Percentiles rank a stretch among this genome's conserved stretches.
These are phyloP conservation scores for Syrista parreyssii DNA, from an alignment of 2,888 invertebrate genomes.

Conservation along the genomic window DNA sequence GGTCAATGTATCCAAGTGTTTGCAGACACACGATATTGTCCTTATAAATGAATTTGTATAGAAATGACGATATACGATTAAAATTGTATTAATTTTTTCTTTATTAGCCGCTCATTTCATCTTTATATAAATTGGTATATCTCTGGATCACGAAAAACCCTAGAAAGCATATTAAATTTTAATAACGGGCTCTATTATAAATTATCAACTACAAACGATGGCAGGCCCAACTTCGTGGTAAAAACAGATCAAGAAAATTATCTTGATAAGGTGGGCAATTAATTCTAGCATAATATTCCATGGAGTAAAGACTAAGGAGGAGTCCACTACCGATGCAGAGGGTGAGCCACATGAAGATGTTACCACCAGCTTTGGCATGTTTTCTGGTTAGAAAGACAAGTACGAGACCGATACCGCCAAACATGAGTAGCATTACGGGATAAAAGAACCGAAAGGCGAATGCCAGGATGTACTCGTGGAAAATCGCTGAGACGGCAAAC, in stretches of 20 bases:
- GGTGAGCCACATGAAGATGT: conserved; percentile 87
- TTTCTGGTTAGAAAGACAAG: conserved; percentile 70
- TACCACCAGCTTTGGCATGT: conserved; percentile 70
- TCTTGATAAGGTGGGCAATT: conserved; percentile 74
- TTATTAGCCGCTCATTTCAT: neutral
- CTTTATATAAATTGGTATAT: neutral
- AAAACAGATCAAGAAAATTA: conserved; percentile 64
- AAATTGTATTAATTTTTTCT: conserved; percentile 2
- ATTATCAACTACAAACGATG: neutral
- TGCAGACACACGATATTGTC: conserved; percentile 26
- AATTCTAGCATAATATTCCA: conserved; percentile 86
- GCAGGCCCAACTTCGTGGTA: conserved; percentile 69
- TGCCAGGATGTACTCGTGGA: conserved; percentile 89
- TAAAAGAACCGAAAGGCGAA: conserved; percentile 87
- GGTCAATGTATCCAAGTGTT: neutral
- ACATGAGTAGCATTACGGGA: conserved; percentile 84
- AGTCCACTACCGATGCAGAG: conserved; percentile 83
- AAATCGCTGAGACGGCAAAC: conserved; percentile 83
- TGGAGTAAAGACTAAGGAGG: conserved; percentile 80
- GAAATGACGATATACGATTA: conserved; percentile 30
- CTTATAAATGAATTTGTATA: conserved; percentile 53
- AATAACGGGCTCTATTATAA: conserved; percentile 10
- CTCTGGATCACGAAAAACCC: neutral
- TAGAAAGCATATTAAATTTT: conserved; percentile 13
- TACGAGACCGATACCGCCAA: conserved; percentile 76